Conservation (phyloP, 92 coral and sea anemone species). For the Umimayanthus chanpuru region DNA sequence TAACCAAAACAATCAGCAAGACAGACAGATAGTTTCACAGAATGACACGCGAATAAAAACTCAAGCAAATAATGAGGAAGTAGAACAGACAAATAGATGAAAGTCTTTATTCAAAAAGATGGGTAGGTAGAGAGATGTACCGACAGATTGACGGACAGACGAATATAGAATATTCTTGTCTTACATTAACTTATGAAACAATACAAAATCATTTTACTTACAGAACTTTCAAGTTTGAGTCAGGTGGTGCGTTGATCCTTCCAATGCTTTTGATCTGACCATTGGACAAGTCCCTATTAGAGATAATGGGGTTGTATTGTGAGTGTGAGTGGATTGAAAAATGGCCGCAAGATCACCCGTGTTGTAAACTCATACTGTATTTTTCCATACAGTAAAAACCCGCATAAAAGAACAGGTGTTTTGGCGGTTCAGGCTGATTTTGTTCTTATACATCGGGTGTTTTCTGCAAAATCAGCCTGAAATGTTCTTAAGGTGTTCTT, state of each 20-base stretch:
- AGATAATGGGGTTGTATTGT: background rate
- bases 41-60: background rate
- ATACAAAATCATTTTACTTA: background rate
- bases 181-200: background rate
- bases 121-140: background rate
- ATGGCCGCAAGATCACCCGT: background rate
- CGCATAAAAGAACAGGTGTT: no score
- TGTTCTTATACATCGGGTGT: no score
- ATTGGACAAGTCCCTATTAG: conserved; percentile 23
- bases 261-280: conserved; percentile 14
- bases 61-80: background rate
- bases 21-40: background rate
- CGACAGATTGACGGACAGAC: background rate
- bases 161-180: background rate
- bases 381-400: no score
- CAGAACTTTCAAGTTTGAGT: conserved; percentile 41
- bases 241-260: conserved; percentile 23
- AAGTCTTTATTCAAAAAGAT: background rate
- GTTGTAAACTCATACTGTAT: no score
- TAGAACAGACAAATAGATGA: background rate
- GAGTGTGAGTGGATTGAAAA: no score
- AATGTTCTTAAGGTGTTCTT: no score
- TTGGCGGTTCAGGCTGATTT: no score
- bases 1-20: background rate
- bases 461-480: no score